These are phyloP conservation scores for Turritopsis dohrnii DNA, from an alignment of 30 jellyfish, hydroid and myxozoan species.

Conservation along the genomic window DNA sequence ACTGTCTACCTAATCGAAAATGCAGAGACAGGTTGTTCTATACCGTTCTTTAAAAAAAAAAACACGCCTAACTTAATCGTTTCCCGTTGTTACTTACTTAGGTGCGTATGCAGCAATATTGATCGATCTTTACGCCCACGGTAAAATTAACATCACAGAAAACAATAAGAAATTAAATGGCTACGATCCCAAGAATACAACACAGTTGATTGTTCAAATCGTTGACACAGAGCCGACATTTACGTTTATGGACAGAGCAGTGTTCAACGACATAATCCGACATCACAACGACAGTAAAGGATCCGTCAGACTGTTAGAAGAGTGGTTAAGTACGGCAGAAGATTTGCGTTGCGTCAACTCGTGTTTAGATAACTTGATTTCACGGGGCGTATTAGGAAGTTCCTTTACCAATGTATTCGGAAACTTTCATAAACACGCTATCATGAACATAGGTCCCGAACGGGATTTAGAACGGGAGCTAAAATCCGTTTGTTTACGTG, in stretches of 20 bases:
- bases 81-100: not conserved
- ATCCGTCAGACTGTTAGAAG: constrained; percentile 43
- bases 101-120: constrained; percentile 94
- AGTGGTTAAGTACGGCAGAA: constrained; percentile 85
- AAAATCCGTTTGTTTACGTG: constrained; percentile 69
- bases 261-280: constrained; percentile 55
- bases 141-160: constrained; percentile 51
- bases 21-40: too few species aligned
- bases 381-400: constrained; percentile 70
- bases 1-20: too few species aligned
- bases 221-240: constrained; percentile 41
- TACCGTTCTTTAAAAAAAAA: too few species aligned
- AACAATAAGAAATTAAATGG: constrained; percentile 15
- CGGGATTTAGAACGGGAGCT: constrained; percentile 70
- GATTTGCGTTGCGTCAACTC: constrained; percentile 85
- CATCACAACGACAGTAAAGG: constrained; percentile 38
- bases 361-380: constrained; percentile 53
- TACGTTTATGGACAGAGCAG: constrained; percentile 57
- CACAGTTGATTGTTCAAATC: constrained; percentile 42
- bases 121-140: constrained; percentile 65
- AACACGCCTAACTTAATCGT: too few species aligned
- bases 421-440: constrained; percentile 1
- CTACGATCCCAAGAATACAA: constrained; percentile 49
- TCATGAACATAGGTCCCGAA: constrained; percentile 43
- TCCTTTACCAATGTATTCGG: not conserved